Conservation (phyloP, 2,797 vertebrate species). For the Harpagifer antarcticus region DNA sequence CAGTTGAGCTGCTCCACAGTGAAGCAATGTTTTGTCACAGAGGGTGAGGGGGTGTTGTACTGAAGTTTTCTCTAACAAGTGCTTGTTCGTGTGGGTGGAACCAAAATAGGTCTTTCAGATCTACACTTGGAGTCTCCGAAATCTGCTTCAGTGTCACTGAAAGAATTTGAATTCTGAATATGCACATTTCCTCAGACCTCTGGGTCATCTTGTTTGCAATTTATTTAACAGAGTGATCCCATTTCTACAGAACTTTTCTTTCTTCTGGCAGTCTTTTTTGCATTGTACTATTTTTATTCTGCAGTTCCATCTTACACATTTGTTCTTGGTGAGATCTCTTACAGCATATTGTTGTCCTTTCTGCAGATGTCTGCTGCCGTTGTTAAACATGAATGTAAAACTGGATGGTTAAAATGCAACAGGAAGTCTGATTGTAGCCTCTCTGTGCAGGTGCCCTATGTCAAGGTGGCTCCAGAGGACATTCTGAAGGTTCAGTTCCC, state of each 20-base stretch:
- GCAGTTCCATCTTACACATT: conserved; percentile 21
- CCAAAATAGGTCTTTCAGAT: conserved; percentile 44
- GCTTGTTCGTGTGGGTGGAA: conserved; percentile 54
- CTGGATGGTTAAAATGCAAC: conserved; percentile 15
- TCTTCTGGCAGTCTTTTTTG: conserved; percentile 47
- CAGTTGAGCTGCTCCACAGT: conserved; percentile 14
- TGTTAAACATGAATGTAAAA: conserved; percentile 11
- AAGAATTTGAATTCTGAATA: conserved; percentile 45
- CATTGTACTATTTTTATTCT: conserved; percentile 45
- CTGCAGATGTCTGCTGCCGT: conserved; percentile 30
- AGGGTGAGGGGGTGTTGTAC: conserved; percentile 33
- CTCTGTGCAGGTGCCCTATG: conserved; percentile 93
- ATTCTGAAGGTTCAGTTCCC: conserved; percentile 96
- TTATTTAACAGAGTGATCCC: conserved; percentile 55
- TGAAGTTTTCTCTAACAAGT: conserved; percentile 47
- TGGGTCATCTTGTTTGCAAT: conserved; percentile 49
- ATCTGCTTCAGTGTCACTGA: conserved; percentile 21
- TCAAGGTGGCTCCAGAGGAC: conserved; percentile 98
- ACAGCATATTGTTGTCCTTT: conserved; percentile 4
- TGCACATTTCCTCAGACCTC: conserved; percentile 45
- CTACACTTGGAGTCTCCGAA: conserved; percentile 22
- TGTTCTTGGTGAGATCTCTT: conserved; percentile 23
- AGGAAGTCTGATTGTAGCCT: conserved; percentile 29
- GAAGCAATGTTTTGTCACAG: conserved; percentile 52
- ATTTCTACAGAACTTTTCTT: conserved; percentile 42